Base-by-base conservation (phyloP, 1,140 invertebrate genomes). In the Atta colombica region DNA sequence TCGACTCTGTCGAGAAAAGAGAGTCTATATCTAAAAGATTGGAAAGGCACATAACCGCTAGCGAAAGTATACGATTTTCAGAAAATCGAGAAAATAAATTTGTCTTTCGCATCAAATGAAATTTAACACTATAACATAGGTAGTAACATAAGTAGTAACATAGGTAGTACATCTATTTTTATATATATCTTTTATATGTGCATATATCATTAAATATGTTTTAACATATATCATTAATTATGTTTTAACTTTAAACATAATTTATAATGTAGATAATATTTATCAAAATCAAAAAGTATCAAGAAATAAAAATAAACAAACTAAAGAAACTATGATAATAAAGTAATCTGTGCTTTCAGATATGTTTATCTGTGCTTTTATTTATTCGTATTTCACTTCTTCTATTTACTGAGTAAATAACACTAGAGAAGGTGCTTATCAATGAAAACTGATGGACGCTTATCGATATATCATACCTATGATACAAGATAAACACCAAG, bases 401-500 rank as follows among this genome's bases (percentile, higher is more conserved):
- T 35, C 58, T 45, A 0, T 68, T 68, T 45, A 8, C 65, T 39
- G 16, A 68, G 35, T 45, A 45, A 69, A 5, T 25, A 51, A 16
- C 35, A 21, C n/a, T 6, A 69, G 14, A 51, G 31, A 53, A 66
- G 28, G 39, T 18, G 28, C 31, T 68, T 66, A 65, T 35, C 49
- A 53, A 80, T 49, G 45, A 68, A 16, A 68, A 66, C 5, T 35
- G 28, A 80, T 39, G 18, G 21, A 31, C 61, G 61, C n/a, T 6
- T 68, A 39, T 58, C 25, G n/a, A 68, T 49, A 78, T 49, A 8
- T 45, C 10, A 45, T 45, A 45, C 39, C 39, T 80, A 49, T 5
- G 61, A 1, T 25, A 60, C 39, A 18, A 35, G 53, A 31, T 72
- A 84, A 84, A 74, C 61, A 31, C 18, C 18, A 16, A 35, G 55